These are phyloP conservation scores for Macropodus opercularis DNA, from an alignment of 2,797 vertebrate genomes.

Conservation along the genomic window DNA sequence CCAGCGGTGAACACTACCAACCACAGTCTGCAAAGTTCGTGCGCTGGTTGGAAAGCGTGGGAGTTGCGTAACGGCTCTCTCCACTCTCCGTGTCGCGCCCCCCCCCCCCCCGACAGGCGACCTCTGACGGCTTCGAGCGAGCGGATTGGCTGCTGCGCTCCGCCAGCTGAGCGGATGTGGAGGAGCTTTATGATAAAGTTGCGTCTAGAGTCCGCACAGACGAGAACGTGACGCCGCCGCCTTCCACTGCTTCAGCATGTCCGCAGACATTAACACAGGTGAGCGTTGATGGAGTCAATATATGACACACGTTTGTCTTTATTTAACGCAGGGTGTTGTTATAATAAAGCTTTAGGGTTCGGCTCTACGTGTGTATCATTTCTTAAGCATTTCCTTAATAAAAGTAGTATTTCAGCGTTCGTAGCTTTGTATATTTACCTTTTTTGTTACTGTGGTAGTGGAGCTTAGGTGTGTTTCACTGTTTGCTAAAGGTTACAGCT, in stretches of 20 bases:
- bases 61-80: constrained; percentile 47
- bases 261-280: constrained; percentile 69
- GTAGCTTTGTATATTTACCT: too few relatives aligned
- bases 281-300: too few relatives aligned
- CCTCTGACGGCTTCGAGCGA: constrained; percentile 23
- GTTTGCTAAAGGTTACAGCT: constrained; percentile 24
- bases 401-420: too few relatives aligned
- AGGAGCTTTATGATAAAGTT: constrained; percentile 40
- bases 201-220: constrained; percentile 10
- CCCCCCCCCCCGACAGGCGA: constrained; percentile 39
- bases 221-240: constrained; percentile 19
- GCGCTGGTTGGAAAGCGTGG: not conserved
- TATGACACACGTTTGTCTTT: too few relatives aligned
- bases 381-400: too few relatives aligned
- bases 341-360: not conserved
- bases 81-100: constrained; percentile 19
- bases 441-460: too few relatives aligned
- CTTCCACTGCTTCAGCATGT: constrained; percentile 60
- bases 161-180: constrained; percentile 7
- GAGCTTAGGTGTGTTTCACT: too few relatives aligned
- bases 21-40: not conserved
- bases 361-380: too few relatives aligned
- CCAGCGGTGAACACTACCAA: too few relatives aligned
- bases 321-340: not conserved
- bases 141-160: constrained; percentile 51